phyloP scores from a whole-genome alignment of 2,888 invertebrate species.

The Spodoptera exigua region DNA sequence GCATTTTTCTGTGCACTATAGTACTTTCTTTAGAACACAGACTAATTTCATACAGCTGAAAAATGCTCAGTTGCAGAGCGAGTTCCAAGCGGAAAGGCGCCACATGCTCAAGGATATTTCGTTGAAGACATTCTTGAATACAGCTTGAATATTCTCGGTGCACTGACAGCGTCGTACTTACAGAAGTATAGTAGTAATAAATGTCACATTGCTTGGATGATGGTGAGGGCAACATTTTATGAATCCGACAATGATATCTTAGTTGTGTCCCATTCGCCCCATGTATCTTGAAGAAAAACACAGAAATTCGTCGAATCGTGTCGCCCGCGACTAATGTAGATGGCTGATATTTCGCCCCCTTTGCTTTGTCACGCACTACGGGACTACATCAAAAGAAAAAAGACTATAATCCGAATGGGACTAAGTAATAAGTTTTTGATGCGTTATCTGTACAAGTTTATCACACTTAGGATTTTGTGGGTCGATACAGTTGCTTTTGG shows the following conservation, averaged over 20 bases:
- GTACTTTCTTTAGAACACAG: conserved; percentile 49
- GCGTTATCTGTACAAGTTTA: conserved; percentile 63
- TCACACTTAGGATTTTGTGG: conserved; percentile 47
- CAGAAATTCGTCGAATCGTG: conserved; percentile 30
- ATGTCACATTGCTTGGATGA: conserved; percentile 58
- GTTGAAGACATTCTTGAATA: conserved; percentile 48
- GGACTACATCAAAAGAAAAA: conserved; percentile 69
- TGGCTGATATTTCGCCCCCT: conserved; percentile 61
- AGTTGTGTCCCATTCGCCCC: conserved; percentile 43
- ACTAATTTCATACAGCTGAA: conserved; percentile 58
- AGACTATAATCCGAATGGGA: conserved; percentile 66
- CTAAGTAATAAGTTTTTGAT: conserved; percentile 75
- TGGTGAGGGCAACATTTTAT: conserved; percentile 42
- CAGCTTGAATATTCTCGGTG: conserved; percentile 55
- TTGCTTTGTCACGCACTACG: conserved; percentile 64
- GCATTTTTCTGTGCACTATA: conserved; percentile 28
- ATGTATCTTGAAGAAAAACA: conserved; percentile 51
- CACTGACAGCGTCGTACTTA: conserved; percentile 43
- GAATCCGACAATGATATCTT: conserved; percentile 39
- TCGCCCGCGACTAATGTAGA: conserved; percentile 56
- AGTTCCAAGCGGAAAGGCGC: conserved; percentile 44
- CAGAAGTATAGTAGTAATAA: conserved; percentile 60
- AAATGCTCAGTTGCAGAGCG: conserved; percentile 53
- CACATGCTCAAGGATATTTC: conserved; percentile 53
- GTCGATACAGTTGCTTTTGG: conserved; percentile 42